Conservation (phyloP, 2,113 vertebrate species). For the Vicugna pacos region DNA sequence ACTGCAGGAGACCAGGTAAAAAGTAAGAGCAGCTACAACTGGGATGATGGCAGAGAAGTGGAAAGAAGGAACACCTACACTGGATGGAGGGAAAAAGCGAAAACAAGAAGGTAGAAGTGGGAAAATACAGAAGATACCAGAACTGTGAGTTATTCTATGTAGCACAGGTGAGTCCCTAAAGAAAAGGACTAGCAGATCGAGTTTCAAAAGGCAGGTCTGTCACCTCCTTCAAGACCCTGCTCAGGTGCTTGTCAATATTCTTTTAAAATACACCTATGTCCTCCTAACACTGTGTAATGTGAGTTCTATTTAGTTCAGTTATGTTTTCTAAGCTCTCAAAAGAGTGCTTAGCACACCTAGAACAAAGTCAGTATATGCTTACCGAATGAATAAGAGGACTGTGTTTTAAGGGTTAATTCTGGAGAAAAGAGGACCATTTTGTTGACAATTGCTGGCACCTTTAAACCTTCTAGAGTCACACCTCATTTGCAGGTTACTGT, state of each 20-base stretch:
- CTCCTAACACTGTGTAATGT: background rate
- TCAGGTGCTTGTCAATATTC: background rate
- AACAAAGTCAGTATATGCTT: background rate
- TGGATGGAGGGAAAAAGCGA: background rate
- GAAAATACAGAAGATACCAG: background rate
- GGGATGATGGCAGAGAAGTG: background rate
- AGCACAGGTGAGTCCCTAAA: background rate
- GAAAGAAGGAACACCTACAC: background rate
- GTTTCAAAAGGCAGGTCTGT: background rate
- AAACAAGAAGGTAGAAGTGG: background rate
- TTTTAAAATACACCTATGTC: background rate
- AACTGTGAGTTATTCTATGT: background rate
- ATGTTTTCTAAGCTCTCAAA: slow-evolving; percentile 8
- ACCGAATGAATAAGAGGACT: background rate
- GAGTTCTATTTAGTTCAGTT: background rate
- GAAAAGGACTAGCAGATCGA: background rate
- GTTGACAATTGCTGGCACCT: background rate
- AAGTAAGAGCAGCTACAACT: background rate
- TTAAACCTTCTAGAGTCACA: background rate
- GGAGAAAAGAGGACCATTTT: background rate
- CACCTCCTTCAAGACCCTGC: background rate
- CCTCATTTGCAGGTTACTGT: background rate
- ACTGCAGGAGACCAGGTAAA: background rate
- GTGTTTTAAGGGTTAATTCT: background rate
- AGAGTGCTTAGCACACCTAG: background rate